Conservation (phyloP, 2,797 vertebrate species). For the Sibirionetta formosa region DNA sequence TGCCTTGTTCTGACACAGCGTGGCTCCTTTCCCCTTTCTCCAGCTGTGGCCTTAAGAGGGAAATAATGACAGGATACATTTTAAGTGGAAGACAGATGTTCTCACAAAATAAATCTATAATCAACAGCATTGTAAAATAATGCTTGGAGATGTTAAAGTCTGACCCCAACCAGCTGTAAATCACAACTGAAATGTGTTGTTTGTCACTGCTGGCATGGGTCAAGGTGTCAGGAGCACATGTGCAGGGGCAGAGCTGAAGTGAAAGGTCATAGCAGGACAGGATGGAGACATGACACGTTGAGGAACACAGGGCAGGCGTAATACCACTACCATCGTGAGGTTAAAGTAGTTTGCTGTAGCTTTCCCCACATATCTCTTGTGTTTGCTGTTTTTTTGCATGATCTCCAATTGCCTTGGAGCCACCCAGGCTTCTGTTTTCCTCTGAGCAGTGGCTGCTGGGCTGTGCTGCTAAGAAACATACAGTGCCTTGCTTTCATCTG, state of each 20-base stretch:
- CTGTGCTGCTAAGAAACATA: not conserved
- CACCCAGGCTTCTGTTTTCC: not conserved
- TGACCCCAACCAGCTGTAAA: not conserved
- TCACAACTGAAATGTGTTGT: not conserved
- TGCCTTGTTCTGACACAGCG: rapidly evolving
- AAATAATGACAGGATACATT: not conserved
- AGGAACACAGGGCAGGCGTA: not conserved
- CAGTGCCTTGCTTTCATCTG: not conserved
- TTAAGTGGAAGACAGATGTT: not conserved
- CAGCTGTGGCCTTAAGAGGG: not conserved
- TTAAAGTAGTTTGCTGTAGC: not conserved
- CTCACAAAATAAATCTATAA: not conserved
- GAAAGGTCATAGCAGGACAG: not conserved
- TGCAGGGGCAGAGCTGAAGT: not conserved
- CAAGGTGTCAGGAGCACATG: not conserved
- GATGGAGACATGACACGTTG: not conserved
- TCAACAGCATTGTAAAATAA: not conserved
- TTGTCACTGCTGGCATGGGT: not conserved
- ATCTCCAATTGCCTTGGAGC: not conserved
- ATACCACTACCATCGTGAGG: not conserved
- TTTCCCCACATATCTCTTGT: not conserved
- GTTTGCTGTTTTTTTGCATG: not conserved
- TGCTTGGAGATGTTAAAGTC: not conserved
- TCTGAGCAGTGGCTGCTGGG: not conserved
- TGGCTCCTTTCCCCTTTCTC: not conserved